Conservation (phyloP, 1,140 invertebrate species). For the Pachypsylla venusta region DNA sequence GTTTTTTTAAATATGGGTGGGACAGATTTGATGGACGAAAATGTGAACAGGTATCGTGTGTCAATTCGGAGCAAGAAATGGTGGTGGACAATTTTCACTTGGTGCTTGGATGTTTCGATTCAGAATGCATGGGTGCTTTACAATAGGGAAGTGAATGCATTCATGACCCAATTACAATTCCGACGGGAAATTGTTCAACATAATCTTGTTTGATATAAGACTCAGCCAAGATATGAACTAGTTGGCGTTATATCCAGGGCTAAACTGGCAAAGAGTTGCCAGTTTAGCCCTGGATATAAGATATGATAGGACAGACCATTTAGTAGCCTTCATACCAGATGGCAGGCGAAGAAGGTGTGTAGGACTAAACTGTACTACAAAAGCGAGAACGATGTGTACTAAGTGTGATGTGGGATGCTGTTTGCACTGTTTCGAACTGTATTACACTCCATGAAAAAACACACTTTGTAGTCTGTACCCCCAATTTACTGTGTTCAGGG, state of each 20-base stretch:
- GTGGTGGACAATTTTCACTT: constrained; percentile 29
- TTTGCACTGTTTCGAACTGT: constrained; percentile 10
- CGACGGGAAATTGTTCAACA: too few species aligned
- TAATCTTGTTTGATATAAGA: constrained; percentile 19
- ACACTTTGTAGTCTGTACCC: too few species aligned
- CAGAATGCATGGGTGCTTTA: constrained; percentile 28
- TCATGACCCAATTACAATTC: constrained; percentile 23
- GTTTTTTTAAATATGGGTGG: too few species aligned
- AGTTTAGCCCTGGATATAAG: neutral
- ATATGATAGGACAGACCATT: constrained; percentile 13
- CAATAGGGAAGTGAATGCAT: constrained; percentile 19
- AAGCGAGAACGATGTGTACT: constrained; percentile 8
- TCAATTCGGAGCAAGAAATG: constrained; percentile 28
- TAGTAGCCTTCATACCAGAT: neutral
- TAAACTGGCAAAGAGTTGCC: neutral
- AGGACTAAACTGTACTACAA: neutral
- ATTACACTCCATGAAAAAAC: neutral
- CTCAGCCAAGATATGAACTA: constrained; percentile 20
- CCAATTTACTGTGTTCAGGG: too few species aligned
- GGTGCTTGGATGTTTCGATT: constrained; percentile 25
- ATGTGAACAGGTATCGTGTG: constrained; percentile 27
- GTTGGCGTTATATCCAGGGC: neutral
- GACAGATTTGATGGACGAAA: constrained; percentile 30
- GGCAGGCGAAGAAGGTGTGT: constrained; percentile 15
- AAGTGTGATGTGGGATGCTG: constrained; percentile 16